phyloP scores from a whole-genome alignment of 2,888 invertebrate genomes.

The Heliconius ismenius region DNA sequence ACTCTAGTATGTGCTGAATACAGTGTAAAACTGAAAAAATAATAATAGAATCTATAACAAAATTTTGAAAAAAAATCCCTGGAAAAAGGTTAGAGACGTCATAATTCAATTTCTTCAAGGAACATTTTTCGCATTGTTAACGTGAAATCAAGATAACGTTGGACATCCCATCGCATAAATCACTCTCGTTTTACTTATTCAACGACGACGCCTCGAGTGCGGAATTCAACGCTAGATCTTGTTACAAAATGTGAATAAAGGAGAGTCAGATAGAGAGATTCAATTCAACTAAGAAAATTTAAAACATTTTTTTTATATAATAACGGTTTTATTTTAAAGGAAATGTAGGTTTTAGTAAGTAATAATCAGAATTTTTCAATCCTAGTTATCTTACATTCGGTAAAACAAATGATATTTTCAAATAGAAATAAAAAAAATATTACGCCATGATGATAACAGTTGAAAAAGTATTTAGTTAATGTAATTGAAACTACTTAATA shows the following conservation, averaged over 20 bases:
- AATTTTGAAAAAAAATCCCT: not conserved
- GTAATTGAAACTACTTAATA: too few species aligned
- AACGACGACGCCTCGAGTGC: not conserved
- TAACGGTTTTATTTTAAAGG: not conserved
- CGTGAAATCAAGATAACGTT: conserved; percentile 4
- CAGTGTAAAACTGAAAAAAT: not conserved
- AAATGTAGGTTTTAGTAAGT: too few species aligned
- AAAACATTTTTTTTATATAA: not conserved
- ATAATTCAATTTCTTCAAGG: conserved; percentile 6
- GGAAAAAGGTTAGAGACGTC: not conserved
- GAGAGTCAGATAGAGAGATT: not conserved
- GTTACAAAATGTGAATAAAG: not conserved
- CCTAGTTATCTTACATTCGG: too few species aligned
- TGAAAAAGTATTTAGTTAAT: too few species aligned
- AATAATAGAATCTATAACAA: not conserved
- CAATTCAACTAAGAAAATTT: not conserved
- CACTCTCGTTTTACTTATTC: conserved; percentile 14
- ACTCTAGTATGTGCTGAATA: not conserved
- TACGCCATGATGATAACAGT: too few species aligned
- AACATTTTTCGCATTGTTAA: conserved; percentile 7
- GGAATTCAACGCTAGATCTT: conserved; percentile 2
- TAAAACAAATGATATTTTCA: too few species aligned
- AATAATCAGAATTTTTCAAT: too few species aligned
- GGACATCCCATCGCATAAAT: conserved; percentile 19
- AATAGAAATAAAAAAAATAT: too few species aligned